These are phyloP conservation scores for Tipula confusa DNA, from an alignment of 2,888 invertebrate species.

Conservation along the genomic window DNA sequence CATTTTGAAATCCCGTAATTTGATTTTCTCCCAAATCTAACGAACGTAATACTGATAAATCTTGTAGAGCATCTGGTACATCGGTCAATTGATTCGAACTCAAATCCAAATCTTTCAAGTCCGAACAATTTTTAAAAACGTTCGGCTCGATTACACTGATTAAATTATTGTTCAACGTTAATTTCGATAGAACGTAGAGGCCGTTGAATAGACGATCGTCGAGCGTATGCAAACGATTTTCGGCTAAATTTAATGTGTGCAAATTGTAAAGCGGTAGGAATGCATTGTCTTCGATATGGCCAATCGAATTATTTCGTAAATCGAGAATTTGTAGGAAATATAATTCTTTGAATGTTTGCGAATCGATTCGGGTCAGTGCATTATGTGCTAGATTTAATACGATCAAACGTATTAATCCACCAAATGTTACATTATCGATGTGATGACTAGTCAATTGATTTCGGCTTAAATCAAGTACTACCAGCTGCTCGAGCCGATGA, in stretches of 20 bases:
- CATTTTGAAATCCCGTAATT: constrained; percentile 73
- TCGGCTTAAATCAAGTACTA: constrained; percentile 77
- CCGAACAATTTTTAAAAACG: constrained; percentile 83
- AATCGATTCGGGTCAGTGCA: constrained; percentile 74
- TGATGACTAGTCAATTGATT: constrained; percentile 82
- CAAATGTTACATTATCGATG: constrained; percentile 82
- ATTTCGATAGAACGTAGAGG: constrained; percentile 74
- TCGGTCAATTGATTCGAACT: constrained; percentile 79
- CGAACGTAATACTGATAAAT: constrained; percentile 76
- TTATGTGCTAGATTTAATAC: constrained; percentile 83
- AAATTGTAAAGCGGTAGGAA: constrained; percentile 83
- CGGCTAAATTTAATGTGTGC: constrained; percentile 82
- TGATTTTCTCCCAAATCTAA: constrained; percentile 90
- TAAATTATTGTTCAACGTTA: constrained; percentile 80
- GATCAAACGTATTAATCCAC: constrained; percentile 77
- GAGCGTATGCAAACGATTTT: constrained; percentile 77
- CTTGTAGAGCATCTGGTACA: constrained; percentile 78
- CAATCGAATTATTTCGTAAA: constrained; percentile 79
- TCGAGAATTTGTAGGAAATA: constrained; percentile 82
- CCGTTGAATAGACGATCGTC: constrained; percentile 80
- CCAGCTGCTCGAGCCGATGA: constrained; percentile 75
- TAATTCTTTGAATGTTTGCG: constrained; percentile 79
- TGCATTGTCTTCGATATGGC: constrained; percentile 82
- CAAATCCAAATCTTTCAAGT: constrained; percentile 82
- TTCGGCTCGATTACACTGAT: constrained; percentile 72